phyloP scores from a whole-genome alignment of 2,888 invertebrate genomes.

The Sabatieria punctata region DNA sequence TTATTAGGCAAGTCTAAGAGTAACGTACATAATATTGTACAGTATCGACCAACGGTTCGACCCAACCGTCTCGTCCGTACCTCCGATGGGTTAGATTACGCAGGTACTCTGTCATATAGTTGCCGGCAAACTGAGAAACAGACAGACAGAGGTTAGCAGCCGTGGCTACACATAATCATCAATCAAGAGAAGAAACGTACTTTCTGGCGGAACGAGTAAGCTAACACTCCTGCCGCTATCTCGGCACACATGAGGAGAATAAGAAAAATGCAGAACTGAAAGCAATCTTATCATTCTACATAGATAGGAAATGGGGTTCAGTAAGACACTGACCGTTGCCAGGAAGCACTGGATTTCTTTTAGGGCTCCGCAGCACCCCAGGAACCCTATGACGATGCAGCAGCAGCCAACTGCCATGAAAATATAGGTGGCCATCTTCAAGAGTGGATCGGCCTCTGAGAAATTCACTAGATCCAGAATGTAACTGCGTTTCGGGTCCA shows the following conservation, averaged over 20 bases:
- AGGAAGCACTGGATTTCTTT: constrained; percentile 21
- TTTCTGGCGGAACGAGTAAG: constrained; percentile 18
- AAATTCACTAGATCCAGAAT: constrained; percentile 26
- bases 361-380: constrained; percentile 24
- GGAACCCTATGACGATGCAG: constrained; percentile 20
- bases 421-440: constrained; percentile 18
- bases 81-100: constrained; percentile 21
- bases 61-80: constrained; percentile 26
- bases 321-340: constrained; percentile 15
- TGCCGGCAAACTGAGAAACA: constrained; percentile 16
- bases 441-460: constrained; percentile 24
- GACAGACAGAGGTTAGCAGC: too few species aligned
- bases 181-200: constrained; percentile 12
- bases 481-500: constrained; percentile 26
- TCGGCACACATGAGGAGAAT: constrained; percentile 17
- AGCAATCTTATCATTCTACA: neutral
- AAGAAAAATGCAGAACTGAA: constrained; percentile 19
- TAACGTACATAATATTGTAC: constrained; percentile 30
- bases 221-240: constrained; percentile 17
- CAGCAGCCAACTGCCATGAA: constrained; percentile 12
- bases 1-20: too few species aligned
- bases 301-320: neutral
- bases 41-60: constrained; percentile 25
- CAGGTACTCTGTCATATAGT: constrained; percentile 20
- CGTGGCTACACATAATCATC: too few species aligned